phyloP scores from a whole-genome alignment of 2,888 invertebrate genomes.

The Periphyllus acericola region DNA sequence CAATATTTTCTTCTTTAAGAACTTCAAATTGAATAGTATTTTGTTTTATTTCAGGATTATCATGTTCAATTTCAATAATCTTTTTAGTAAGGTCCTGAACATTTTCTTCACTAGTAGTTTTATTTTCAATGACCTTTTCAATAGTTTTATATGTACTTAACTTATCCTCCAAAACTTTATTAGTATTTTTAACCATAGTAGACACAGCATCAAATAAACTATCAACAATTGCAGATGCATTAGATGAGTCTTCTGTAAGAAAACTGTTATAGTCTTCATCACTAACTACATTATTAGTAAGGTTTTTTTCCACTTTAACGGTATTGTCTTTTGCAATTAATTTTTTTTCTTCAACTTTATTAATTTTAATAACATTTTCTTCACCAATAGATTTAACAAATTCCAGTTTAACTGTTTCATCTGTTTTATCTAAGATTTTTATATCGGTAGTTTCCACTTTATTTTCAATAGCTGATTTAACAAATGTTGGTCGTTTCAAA shows the following conservation, averaged over 20 bases:
- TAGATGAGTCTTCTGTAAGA: neutral
- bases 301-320: neutral
- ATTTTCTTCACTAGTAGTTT: neutral
- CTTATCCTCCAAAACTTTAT: neutral
- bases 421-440: neutral
- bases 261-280: neutral
- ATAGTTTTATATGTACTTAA: neutral
- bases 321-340: neutral
- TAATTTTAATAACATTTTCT: constrained; percentile 10
- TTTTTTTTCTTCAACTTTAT: neutral
- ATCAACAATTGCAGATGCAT: neutral
- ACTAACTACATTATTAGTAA: neutral
- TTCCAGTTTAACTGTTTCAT: neutral
- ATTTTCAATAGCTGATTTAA: constrained; percentile 30
- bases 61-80: neutral
- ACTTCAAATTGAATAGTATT: neutral
- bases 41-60: neutral
- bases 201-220: neutral
- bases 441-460: constrained; percentile 17
- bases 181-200: neutral
- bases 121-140: neutral
- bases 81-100: neutral
- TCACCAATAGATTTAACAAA: constrained; percentile 6
- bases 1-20: neutral
- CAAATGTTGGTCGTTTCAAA: constrained; percentile 56